Percentiles rank a stretch among this genome's conserved stretches.
phyloP scores from a whole-genome alignment of 2,888 invertebrate genomes.

The Tubiluchus corallicola region DNA sequence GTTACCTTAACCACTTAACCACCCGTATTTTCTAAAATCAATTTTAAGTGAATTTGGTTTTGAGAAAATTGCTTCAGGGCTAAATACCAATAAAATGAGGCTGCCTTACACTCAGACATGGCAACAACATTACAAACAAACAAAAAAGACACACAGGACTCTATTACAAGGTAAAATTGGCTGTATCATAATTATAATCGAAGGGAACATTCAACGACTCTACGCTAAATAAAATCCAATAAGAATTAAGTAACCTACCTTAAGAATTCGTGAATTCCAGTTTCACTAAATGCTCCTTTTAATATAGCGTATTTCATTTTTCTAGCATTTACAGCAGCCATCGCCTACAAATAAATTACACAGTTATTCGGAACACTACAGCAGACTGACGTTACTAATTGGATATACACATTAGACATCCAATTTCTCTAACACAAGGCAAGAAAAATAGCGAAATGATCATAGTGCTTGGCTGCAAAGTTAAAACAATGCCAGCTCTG shows the following conservation, averaged over 20 bases:
- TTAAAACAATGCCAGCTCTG: background rate
- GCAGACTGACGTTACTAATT: background rate
- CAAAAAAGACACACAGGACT: no score
- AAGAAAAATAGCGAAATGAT: conserved; percentile 5
- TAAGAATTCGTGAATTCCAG: conserved; percentile 87
- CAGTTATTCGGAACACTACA: conserved; percentile 7
- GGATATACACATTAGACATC: background rate
- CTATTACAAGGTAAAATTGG: no score
- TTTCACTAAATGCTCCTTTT: conserved; percentile 77
- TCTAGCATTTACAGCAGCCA: conserved; percentile 87
- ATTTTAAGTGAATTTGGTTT: no score
- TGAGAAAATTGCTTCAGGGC: no score
- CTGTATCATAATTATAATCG: no score
- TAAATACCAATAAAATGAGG: no score
- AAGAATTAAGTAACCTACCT: conserved; percentile 21
- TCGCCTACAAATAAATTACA: conserved; percentile 37
- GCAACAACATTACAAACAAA: no score
- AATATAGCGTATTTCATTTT: conserved; percentile 90
- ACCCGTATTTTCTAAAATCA: no score
- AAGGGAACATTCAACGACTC: no score
- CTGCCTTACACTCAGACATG: no score
- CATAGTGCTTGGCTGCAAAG: background rate
- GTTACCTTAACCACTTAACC: no score
- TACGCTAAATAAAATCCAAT: no score
- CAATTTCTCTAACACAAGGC: background rate